Evolutionary conservation across 2,888 invertebrate genomes (phyloP), one percentile per base, ranked within the genome.

Genomic region (Folsomia manolachei): DNA sequence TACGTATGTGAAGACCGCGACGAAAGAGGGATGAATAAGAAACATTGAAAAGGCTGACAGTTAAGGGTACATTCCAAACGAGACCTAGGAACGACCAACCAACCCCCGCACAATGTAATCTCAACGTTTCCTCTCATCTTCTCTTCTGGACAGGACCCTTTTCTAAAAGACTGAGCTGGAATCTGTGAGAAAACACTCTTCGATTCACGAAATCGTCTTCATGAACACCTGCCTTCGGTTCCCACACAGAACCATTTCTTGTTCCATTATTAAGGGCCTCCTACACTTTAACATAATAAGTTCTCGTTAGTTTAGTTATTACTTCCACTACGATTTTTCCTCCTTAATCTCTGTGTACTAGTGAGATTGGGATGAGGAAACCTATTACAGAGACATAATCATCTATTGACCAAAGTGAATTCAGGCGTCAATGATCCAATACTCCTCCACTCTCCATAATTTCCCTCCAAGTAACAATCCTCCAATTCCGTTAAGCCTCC

Each of bases 221-320:
- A 76, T 74, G 76, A 76, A 76, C 76, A 76, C 76, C 76, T 76
- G 76, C 76, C 71, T 70, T 72, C 72, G 72, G 72, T 75, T 72
- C 72, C 75, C 75, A 75, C 72, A 64, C 62, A 62, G 69, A 70
- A 71, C 68, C 67, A 71, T 69, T 69, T 27, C 66, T 64, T 72
- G 56, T 26, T 19, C 25, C 18, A 39, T 39, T 27, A 64, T 64
- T 64, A 27, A 61, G 70, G 67, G 62, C 70, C 64, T 64, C 74
- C 74, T 69, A 69, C 71, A 18, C 64, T 7, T 14, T 14, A n/a
- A 39, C 39, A 39, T 39, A 39, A 39, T 39, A 39, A 9, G 14
- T 39, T 9, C 39, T 39, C 39, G 39, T 39, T 39, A 39, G 7
- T 39, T 39, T 14, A 39, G 7, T 39, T 39, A 39, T 39, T 39